Base-by-base conservation (phyloP, 2,113 vertebrate genomes). In the Tiliqua scincoides region DNA sequence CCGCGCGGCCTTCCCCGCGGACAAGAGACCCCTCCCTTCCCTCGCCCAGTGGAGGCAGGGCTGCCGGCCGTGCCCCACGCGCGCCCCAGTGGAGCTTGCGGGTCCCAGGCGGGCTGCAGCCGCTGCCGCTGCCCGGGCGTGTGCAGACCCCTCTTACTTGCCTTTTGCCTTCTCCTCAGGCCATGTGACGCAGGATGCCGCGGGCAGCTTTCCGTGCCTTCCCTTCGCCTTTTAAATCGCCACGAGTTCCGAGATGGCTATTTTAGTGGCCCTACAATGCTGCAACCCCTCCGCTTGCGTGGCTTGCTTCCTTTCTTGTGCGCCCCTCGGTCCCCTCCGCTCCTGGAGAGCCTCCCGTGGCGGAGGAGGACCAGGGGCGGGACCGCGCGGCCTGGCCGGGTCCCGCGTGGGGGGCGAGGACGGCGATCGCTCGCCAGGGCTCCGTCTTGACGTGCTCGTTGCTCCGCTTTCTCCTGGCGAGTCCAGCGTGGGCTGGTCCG, bases 261-360 rank as follows among this genome's bases (percentile, higher is more conserved):
- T 98, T n/a, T 97, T 97, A 98, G 98, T 98, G 98, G 99, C 98
- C 98, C 98, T 99, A 97, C 97, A 97, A 98, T 99, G 99, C 99
- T 99, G 98, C 98, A 99, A 97, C 97, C 97, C 98, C 98, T 98
- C 97, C 95, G 97, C 98, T 98, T 97, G 97, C 97, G 97, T 97
- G 97, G 96, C 40, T 65, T 85, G 21, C 15, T 8, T 52, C 3
- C 18, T 79, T 27, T 27, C 3, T 37, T 61, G 27, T 17, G 32
- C 25, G 37, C 54, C n/a, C n/a, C n/a, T 57, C n/a, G 57, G 80
- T 59, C 67, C 74, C 54, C 43, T 40, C 30, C 43, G 48, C 21
- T 14, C 70, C 70, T 40, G 25, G 18, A 61, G 10, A 74, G 70
- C 54, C 82, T 63, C 6, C n/a, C n/a, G n/a, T n/a, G n/a, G 43